Base-by-base conservation (phyloP, 2,888 invertebrate genomes). In the Dynastes tityus region DNA sequence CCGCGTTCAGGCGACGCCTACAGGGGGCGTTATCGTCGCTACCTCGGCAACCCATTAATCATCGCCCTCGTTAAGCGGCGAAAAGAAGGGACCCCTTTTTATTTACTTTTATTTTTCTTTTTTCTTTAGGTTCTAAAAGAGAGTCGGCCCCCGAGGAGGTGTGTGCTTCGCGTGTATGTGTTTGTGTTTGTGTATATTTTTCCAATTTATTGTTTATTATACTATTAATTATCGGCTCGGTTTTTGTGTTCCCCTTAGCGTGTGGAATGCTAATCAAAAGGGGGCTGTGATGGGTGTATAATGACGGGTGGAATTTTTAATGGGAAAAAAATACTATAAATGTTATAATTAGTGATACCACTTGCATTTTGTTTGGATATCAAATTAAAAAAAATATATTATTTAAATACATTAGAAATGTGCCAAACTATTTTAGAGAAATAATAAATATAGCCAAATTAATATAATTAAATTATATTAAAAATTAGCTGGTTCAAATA, bases 11-110 rank as follows among this genome's bases (percentile, higher is more conserved):
- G 86, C 85, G 86, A 85, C 79, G 84, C 85, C 73, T 82, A 37
- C 65, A 80, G 8, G 9, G 81, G 82, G 81, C 82, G 78, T 82
- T 80, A 82, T 1, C 55, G 55, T 22, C 8, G 55, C 55, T 58
- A 58, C 55, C 55, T 58, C 55, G 22, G 45, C 11, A 45, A 58
- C 55, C 84, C 86, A 86, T 87, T 86, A 87, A 86, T 87, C 86
- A 86, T 85, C 83, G 80, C 82, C 84, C 87, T 86, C 85, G 85
- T 87, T 87, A 86, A 49, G 74, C 45, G 9, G 45, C 8, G 45
- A 11, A 45, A 58, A 58, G 22, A 22, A 58, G 55, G 55, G 80
- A 77, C 64, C 80, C 73, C 63, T 67, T 77, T 61, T 37, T n/a
- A 8, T 58, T 8, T 22, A 58, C 45, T 11, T 45, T 45, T 45